Conservation (phyloP, 2,797 vertebrate genomes). For the Silurus lanzhouensis region DNA sequence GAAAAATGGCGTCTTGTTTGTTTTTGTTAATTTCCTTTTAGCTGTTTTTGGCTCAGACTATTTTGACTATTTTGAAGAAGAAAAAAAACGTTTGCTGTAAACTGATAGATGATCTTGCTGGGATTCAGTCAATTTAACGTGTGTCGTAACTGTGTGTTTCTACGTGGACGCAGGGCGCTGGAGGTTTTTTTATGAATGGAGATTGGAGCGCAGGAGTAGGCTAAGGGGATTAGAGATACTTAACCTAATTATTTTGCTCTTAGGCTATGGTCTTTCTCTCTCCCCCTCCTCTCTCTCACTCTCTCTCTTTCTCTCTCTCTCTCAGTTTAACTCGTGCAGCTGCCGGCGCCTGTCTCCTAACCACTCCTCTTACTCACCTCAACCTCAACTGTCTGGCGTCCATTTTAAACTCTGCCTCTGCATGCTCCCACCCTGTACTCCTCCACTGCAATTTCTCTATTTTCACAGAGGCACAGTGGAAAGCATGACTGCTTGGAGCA, state of each 20-base stretch:
- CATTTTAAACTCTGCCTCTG: conserved; percentile 46
- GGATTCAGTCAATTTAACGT: conserved; percentile 8
- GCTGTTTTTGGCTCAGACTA: neutral
- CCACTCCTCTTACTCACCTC: conserved; percentile 51
- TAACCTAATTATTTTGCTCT: conserved; percentile 78
- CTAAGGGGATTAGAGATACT: conserved; percentile 76
- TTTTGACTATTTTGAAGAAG: neutral
- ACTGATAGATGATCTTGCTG: conserved; percentile 5
- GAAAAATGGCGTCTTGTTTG: neutral
- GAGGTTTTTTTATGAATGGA: conserved; percentile 66
- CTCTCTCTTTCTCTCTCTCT: conserved; percentile 58
- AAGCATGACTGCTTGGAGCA: neutral
- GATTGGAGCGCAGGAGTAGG: conserved; percentile 69
- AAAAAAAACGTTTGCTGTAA: neutral
- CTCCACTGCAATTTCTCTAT: conserved; percentile 24
- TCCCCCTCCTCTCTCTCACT: conserved; percentile 56
- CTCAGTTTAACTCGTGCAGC: conserved; percentile 56
- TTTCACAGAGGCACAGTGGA: conserved; percentile 10
- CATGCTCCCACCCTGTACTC: conserved; percentile 10
- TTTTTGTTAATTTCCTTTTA: neutral
- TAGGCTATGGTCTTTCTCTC: conserved; percentile 54
- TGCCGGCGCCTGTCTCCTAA: conserved; percentile 55
- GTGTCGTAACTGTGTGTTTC: conserved; percentile 32
- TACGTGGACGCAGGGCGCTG: conserved; percentile 36
- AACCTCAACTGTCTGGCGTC: conserved; percentile 45